Base-by-base conservation (phyloP, 2,888 invertebrate species). In the Hypomecis atomaria region DNA sequence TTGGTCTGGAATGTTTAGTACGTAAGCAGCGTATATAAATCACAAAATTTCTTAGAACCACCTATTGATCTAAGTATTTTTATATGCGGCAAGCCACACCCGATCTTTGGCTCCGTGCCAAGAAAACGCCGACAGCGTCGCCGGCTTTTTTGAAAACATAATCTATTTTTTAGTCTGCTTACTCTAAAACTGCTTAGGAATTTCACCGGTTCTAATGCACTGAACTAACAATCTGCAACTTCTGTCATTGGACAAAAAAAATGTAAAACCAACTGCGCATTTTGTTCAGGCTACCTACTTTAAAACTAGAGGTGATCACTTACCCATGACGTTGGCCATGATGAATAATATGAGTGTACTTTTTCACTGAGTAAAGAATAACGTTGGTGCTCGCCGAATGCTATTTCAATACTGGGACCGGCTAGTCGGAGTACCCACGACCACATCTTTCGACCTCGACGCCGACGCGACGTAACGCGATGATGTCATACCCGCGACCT, bases 301-400 rank as follows among this genome's bases (percentile, higher is more conserved):
- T 40, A 62, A 57, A 54, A 56, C 56, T 69, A 66, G 67, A 44
- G 50, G 61, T 61, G 56, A 48, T 65, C 66, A 87, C 91, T 90
- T 72, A 92, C 92, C 92, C 81, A 92, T 81, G 71, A 90, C 73
- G 81, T 91, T 89, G 71, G 90, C 80, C 91, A 92, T 92, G 84
- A 73, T 88, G 78, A 57, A 69, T 62, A 56, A 59, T 69, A 66
- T 69, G 61, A 44, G 67, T 68, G 72, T 78, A 76, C 73, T 78
- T 79, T 75, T 69, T 78, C 80, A 78, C 76, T 68, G 70, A 75
- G 70, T 72, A 60, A 71, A 69, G 62, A 65, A 67, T 8, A 66
- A 77, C 83, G 85, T 84, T 72, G 72, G 79, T 72, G 73, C 81
- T 67, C 68, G 61, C 64, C 76, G 84, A 80, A 72, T 73, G 82